phyloP scores from a whole-genome alignment of 2,797 vertebrate species.

The Esox masquinongy region DNA sequence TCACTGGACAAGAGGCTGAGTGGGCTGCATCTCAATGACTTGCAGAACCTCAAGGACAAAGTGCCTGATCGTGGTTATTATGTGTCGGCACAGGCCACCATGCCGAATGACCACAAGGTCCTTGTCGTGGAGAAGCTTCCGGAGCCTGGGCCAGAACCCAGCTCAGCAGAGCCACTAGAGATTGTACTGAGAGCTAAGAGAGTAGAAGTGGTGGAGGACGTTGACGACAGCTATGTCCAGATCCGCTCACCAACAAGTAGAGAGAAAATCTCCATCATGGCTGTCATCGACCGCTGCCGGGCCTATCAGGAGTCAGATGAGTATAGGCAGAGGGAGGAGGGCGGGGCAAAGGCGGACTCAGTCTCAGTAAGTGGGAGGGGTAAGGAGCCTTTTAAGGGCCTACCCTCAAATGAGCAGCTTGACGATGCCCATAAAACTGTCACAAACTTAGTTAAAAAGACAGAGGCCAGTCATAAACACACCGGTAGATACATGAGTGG shows the following conservation, averaged over 20 bases:
- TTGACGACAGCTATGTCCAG: conserved; percentile 68
- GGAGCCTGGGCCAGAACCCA: not conserved
- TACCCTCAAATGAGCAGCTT: not conserved
- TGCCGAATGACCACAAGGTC: conserved; percentile 69
- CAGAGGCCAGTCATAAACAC: too few species aligned
- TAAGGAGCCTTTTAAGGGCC: conserved; percentile 16
- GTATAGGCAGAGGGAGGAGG: conserved; percentile 62
- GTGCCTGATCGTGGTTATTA: conserved; percentile 47
- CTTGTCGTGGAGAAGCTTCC: conserved; percentile 78
- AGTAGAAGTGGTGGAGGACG: conserved; percentile 29
- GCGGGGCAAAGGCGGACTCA: conserved; percentile 29
- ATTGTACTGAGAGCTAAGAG: not conserved
- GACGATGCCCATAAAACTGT: conserved; percentile 1
- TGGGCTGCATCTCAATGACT: conserved; percentile 17
- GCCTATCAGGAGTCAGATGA: conserved; percentile 81
- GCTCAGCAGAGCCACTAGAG: not conserved
- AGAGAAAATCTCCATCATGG: conserved; percentile 81
- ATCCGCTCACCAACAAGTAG: conserved; percentile 81
- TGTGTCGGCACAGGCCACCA: conserved; percentile 63
- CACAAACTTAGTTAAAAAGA: conserved; percentile 16
- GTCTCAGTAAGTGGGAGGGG: not conserved
- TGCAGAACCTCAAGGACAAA: conserved; percentile 45
- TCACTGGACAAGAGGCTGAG: conserved; percentile 51
- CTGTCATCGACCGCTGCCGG: conserved; percentile 78
- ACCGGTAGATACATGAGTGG: conserved; percentile 17